Base-by-base conservation (phyloP, 2,888 invertebrate species). In the Gastracanthus pulcherrimus region DNA sequence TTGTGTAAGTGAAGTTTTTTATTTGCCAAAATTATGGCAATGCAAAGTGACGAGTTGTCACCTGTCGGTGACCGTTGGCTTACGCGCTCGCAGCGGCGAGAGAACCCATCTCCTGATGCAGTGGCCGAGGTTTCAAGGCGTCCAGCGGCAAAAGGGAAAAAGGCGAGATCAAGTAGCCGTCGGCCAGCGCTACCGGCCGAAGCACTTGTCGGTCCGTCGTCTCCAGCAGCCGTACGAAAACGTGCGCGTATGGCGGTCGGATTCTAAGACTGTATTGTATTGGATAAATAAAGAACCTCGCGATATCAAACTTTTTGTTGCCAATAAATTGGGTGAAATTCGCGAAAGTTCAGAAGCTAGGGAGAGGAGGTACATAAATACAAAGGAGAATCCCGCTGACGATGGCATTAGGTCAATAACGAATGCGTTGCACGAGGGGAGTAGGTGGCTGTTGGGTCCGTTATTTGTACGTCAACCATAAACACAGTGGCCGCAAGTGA, bases 401-500 rank as follows among this genome's bases (percentile, higher is more conserved):
- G 23, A 51, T 3, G 41, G 41, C 13, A 41, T 13, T 7, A 41
- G 13, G 41, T 41, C 41, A 41, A 13, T 41, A 13, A 7, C 51
- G 23, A 19, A 51, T 51, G 3, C 51, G 0, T 58, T 60, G 16
- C 31, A 64, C 3, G 41, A 38, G 13, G 45, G 60, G 1, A 67
- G 67, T 76, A 66, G 78, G 11, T 83, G 81, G 83, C 60, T 83
- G 1, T 9, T 13, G 1, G 83, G 76, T 16, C 83, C 83, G 2
- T 9, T 7, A 2, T 79, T 83, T 64, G 23, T 81, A 16, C 34
- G 64, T 0, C 3, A 58, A 11, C 0, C 16, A 3, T 76, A 79
- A 55, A 3, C 31, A 19, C 11, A 11, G 2, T 83, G 83, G 83
- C 80, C 81, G 6, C 23, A 26, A 13, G 51, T 16, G 11, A 48